phyloP scores from a whole-genome alignment of 2,113 vertebrate species.

The Microcebus ravelobensis region DNA sequence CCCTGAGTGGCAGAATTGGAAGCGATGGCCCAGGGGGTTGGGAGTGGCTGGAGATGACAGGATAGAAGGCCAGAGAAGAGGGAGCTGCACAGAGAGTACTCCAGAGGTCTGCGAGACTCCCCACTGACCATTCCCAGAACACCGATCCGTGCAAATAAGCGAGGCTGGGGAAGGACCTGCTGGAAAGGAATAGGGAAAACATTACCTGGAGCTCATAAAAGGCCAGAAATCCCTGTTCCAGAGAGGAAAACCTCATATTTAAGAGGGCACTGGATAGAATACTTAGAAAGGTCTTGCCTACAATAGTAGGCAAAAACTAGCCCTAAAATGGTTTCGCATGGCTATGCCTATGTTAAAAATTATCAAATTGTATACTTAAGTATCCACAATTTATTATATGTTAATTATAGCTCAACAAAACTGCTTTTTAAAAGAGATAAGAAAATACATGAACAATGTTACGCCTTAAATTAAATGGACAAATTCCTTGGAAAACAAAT shows the following conservation, averaged over 20 bases:
- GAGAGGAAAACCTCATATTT: not conserved
- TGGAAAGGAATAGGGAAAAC: not conserved
- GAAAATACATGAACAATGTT: not conserved
- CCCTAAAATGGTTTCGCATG: not conserved
- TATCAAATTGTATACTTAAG: not conserved
- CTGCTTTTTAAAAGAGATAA: not conserved
- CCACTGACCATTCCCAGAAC: not conserved
- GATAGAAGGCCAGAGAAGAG: not conserved
- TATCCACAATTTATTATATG: not conserved
- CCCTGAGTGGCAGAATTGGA: not conserved
- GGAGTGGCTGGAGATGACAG: not conserved
- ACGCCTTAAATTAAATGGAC: not conserved
- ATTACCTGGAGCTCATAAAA: not conserved
- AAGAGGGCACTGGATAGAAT: not conserved
- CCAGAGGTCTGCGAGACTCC: not conserved
- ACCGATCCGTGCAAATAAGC: fast-evolving
- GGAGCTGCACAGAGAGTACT: not conserved
- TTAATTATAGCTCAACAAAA: not conserved
- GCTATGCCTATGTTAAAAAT: not conserved
- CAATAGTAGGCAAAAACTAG: not conserved
- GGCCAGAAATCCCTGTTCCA: too few species aligned
- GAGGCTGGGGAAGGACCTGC: not conserved
- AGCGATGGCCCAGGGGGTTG: not conserved
- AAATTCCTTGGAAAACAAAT: constrained; percentile 1
- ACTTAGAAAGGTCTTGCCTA: not conserved